Percentiles rank a stretch among this genome's conserved stretches.
These are phyloP conservation scores for Bufotes viridis DNA, from an alignment of 2,797 vertebrate species.

Conservation along the genomic window DNA sequence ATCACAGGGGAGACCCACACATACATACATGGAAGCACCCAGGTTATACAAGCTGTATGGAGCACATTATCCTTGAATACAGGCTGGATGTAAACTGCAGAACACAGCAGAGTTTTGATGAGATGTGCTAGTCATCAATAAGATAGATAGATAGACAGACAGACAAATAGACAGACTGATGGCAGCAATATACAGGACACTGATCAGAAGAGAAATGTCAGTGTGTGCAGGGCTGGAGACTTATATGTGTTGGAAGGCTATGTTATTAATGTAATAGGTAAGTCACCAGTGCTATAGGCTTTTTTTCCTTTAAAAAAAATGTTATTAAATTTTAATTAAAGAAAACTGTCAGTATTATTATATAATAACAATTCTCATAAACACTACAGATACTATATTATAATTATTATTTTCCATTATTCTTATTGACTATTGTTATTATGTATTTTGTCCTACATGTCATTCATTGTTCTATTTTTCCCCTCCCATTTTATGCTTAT, in stretches of 20 bases:
- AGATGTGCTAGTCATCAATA: not conserved
- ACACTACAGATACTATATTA: not conserved
- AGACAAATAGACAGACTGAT: not conserved
- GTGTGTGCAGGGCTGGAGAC: not conserved
- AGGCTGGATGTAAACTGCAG: not conserved
- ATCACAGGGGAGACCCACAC: not conserved
- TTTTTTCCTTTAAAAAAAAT: not conserved
- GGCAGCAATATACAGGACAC: not conserved
- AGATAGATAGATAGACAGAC: not conserved
- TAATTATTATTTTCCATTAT: not conserved
- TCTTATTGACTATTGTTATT: not conserved
- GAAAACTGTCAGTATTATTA: not conserved
- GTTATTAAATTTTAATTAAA: not conserved
- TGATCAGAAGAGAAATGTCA: not conserved
- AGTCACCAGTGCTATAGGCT: not conserved
- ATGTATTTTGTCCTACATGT: not conserved
- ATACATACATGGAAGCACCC: not conserved
- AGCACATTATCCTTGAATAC: not conserved
- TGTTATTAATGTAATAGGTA: not conserved
- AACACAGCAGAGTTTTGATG: not conserved
- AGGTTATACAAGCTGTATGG: not conserved
- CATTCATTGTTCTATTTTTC: not conserved
- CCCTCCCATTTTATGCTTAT: not conserved
- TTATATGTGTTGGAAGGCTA: not conserved
- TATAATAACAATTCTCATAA: not conserved